phyloP scores from a whole-genome alignment of 2,113 vertebrate species.

The Gambusia affinis region DNA sequence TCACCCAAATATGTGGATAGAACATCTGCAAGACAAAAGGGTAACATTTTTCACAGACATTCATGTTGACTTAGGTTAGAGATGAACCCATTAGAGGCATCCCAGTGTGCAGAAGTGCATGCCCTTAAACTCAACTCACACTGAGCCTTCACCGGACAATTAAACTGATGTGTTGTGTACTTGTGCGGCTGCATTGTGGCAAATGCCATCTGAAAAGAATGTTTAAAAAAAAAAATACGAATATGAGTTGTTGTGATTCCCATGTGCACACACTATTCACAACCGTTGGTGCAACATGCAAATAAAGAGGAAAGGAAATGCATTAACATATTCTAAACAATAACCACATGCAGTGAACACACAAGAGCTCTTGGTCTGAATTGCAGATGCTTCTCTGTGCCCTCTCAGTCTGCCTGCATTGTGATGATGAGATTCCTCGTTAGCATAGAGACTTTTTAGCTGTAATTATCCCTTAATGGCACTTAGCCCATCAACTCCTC shows the following conservation, averaged over 20 bases:
- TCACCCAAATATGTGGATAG: constrained; percentile 33
- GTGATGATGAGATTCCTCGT: constrained; percentile 61
- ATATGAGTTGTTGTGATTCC: constrained; percentile 14
- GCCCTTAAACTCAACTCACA: constrained; percentile 62
- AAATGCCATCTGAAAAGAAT: constrained; percentile 5
- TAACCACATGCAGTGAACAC: neutral
- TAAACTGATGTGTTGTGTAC: constrained; percentile 47
- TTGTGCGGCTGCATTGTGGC: constrained; percentile 1
- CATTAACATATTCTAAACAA: neutral
- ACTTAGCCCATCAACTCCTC: constrained; percentile 66
- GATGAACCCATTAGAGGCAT: constrained; percentile 35
- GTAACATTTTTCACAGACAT: constrained; percentile 27
- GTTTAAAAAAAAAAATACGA: constrained; percentile 10
- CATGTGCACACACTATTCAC: constrained; percentile 5
- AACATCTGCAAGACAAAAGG: constrained; percentile 29
- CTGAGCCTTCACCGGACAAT: constrained; percentile 47
- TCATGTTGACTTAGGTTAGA: constrained; percentile 4
- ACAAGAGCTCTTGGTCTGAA: constrained; percentile 55
- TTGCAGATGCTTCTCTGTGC: constrained; percentile 62
- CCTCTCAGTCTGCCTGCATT: constrained; percentile 43
- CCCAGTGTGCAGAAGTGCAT: constrained; percentile 18
- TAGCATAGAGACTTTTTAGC: constrained; percentile 66
- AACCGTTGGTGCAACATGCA: neutral
- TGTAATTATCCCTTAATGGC: constrained; percentile 73
- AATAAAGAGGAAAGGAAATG: neutral